Percentiles rank a stretch among this genome's conserved stretches.
phyloP scores from a whole-genome alignment of 2,113 vertebrate genomes.

The Otocyon megalotis region DNA sequence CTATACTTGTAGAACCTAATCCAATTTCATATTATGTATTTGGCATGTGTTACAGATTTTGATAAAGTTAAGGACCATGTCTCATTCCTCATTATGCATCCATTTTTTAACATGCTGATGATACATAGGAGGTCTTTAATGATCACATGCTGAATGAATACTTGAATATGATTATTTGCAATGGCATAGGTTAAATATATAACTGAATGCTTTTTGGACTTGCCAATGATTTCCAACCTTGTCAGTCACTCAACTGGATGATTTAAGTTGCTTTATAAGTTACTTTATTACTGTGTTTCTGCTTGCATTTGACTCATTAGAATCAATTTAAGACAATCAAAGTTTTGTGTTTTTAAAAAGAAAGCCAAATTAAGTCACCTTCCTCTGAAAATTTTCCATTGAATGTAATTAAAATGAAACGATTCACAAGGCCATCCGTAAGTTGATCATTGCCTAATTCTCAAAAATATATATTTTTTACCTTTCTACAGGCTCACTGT shows the following conservation, averaged over 20 bases:
- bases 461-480: not conserved
- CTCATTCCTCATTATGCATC: not conserved
- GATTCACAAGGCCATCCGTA: not conserved
- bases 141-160: not conserved
- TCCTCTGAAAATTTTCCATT: not conserved
- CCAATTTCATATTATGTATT: not conserved
- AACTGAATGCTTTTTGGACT: not conserved
- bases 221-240: not conserved
- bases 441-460: not conserved
- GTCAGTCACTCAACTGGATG: not conserved
- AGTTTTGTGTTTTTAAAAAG: not conserved
- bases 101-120: not conserved
- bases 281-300: not conserved
- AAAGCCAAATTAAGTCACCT: not conserved
- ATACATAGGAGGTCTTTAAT: not conserved
- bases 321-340: not conserved
- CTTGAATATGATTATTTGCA: not conserved
- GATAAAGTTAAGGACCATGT: not conserved
- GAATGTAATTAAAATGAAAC: not conserved
- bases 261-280: not conserved
- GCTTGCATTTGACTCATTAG: not conserved
- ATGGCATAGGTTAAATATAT: not conserved
- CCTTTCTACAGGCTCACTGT: not conserved
- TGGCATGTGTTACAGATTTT: not conserved
- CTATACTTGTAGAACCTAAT: not conserved